These are phyloP conservation scores for Brachyhypopomus occidentalis DNA, from an alignment of 2,113 vertebrate species.

Conservation along the genomic window DNA sequence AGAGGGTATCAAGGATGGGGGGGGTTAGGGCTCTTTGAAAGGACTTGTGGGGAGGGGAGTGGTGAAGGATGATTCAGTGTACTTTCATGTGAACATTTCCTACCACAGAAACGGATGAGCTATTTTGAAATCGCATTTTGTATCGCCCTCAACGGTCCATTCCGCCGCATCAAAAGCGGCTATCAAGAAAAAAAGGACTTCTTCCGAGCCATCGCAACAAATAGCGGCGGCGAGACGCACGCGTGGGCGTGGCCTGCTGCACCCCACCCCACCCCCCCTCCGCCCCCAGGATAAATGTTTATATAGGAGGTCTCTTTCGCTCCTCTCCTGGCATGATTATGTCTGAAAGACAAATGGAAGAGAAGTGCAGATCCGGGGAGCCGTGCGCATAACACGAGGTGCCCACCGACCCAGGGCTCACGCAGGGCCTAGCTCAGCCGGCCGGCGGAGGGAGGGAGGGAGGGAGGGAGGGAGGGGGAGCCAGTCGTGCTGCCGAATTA, in stretches of 20 bases:
- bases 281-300: slow-evolving; percentile 51
- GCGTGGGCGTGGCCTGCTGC: slow-evolving; percentile 3
- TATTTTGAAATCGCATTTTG: slow-evolving; percentile 20
- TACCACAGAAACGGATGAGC: slow-evolving; percentile 2
- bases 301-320: slow-evolving; percentile 44
- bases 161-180: neutral
- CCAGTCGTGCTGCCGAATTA: neutral
- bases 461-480: neutral
- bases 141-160: neutral
- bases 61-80: too few relatives aligned
- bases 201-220: slow-evolving; percentile 1
- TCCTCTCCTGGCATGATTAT: slow-evolving; percentile 54
- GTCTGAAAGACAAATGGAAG: slow-evolving; percentile 56
- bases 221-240: neutral
- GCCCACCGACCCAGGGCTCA: slow-evolving; percentile 32
- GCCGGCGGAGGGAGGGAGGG: too few relatives aligned
- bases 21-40: too few relatives aligned
- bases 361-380: slow-evolving; percentile 31
- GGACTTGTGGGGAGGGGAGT: too few relatives aligned
- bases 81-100: too few relatives aligned
- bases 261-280: slow-evolving; percentile 14
- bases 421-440: slow-evolving; percentile 15
- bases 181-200: slow-evolving; percentile 14
- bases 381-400: slow-evolving; percentile 28
- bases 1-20: neutral